Evolutionary conservation across 2,888 invertebrate species (phyloP).

Genomic region (Brachypalpus laphriformis): DNA sequence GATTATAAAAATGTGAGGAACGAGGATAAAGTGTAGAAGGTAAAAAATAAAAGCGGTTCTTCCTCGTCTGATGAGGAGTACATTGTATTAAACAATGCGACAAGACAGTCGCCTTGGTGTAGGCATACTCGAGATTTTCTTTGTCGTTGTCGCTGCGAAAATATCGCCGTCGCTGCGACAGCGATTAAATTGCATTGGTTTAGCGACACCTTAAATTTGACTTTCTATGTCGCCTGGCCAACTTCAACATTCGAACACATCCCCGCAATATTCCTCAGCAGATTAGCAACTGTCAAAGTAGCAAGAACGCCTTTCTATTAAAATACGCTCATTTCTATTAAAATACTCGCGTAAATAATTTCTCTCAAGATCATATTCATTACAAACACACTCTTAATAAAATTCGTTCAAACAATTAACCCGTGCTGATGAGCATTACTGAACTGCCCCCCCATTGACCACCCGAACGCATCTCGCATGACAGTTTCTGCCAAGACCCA

Average conservation of each 20-base stretch:
- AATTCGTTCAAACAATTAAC: not conserved
- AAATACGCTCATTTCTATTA: not conserved
- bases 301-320: not conserved
- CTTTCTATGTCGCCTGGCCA: too few relatives aligned
- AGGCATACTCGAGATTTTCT: too few relatives aligned
- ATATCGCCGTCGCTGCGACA: too few relatives aligned
- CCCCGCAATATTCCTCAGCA: not conserved
- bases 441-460: not conserved
- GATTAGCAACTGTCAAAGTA: not conserved
- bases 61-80: too few relatives aligned
- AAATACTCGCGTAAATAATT: not conserved
- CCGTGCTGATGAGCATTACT: not conserved
- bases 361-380: not conserved
- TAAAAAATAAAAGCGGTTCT: too few relatives aligned
- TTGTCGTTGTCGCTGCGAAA: too few relatives aligned
- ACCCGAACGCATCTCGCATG: not conserved
- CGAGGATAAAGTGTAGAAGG: too few relatives aligned
- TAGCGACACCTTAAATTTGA: too few relatives aligned
- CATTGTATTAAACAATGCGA: too few relatives aligned
- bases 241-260: not conserved
- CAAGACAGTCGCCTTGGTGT: too few relatives aligned
- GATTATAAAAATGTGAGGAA: too few relatives aligned
- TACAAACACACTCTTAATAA: not conserved
- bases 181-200: too few relatives aligned
- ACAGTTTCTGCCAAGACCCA: not conserved